Conservation (phyloP, 2,797 vertebrate species). For the Brotogeris chrysoptera region DNA sequence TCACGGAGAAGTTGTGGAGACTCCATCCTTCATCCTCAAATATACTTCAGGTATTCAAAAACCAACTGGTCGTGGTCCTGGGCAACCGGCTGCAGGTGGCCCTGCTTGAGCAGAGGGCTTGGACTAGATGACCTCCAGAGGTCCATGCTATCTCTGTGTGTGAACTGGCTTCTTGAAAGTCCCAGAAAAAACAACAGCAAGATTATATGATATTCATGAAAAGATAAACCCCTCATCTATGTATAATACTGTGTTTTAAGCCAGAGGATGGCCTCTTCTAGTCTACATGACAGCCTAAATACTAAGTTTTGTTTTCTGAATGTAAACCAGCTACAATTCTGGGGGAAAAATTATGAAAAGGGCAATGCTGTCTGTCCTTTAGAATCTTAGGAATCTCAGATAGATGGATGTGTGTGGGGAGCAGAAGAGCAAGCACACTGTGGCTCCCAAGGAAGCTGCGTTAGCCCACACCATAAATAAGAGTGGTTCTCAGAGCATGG, state of each 20-base stretch:
- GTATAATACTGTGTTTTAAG: constrained; percentile 4
- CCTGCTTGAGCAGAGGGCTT: not conserved
- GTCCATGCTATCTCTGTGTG: not conserved
- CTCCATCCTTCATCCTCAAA: not conserved
- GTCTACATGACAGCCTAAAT: constrained; percentile 8
- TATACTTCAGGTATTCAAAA: not conserved
- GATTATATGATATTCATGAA: not conserved
- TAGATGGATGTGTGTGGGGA: not conserved
- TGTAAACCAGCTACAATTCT: not conserved
- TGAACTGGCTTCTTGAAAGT: not conserved
- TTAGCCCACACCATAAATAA: not conserved
- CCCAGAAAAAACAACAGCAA: not conserved
- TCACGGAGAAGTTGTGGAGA: not conserved
- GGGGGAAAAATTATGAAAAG: not conserved
- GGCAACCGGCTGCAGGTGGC: not conserved
- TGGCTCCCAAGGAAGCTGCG: not conserved
- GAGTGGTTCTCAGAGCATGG: not conserved
- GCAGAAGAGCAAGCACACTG: fast-evolving
- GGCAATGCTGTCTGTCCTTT: not conserved
- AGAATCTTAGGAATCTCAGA: not conserved
- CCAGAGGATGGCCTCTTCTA: not conserved
- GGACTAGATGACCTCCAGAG: not conserved
- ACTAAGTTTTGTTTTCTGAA: constrained; percentile 4
- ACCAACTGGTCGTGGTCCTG: not conserved
- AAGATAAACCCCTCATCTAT: not conserved